A percentile compares a stretch with the other conserved stretches of the same genome.
Evolutionary conservation across 2,888 invertebrate species (phyloP).

Genomic region (Trimorus sp.): DNA sequence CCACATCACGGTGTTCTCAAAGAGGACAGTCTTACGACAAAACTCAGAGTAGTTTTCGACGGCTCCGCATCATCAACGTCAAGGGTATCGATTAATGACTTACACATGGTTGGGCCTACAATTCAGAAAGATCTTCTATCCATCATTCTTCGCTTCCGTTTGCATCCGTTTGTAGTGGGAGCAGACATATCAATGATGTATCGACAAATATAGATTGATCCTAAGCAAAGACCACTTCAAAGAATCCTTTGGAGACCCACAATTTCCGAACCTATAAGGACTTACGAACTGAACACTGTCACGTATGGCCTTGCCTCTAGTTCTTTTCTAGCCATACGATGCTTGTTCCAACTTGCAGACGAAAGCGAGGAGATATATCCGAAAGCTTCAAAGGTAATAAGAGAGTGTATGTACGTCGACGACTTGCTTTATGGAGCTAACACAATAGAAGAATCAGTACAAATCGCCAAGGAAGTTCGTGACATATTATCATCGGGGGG

Average conservation of each 20-base stretch:
- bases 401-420: conserved; percentile 36
- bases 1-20: conserved; percentile 37
- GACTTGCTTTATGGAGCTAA: conserved; percentile 17
- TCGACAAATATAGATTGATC: conserved; percentile 49
- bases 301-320: conserved; percentile 69
- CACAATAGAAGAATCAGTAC: conserved; percentile 21
- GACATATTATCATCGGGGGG: conserved; percentile 10
- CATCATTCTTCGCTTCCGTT: conserved; percentile 65
- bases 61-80: conserved; percentile 67
- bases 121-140: conserved; percentile 64
- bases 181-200: conserved; percentile 74
- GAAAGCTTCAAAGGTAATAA: conserved; percentile 15
- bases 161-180: conserved; percentile 61
- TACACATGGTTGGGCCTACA: conserved; percentile 65
- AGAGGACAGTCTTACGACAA: conserved; percentile 68
- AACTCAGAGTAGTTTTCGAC: conserved; percentile 73
- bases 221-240: conserved; percentile 63
- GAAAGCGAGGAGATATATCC: conserved; percentile 30
- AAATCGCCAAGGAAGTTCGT: background rate
- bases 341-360: conserved; percentile 64
- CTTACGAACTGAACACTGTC: conserved; percentile 62
- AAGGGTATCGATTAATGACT: conserved; percentile 68
- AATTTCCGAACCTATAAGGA: conserved; percentile 20
- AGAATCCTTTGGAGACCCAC: conserved; percentile 70
- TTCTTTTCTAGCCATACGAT: conserved; percentile 66